Conservation (phyloP, 2,888 invertebrate species). For the Mimachlamys varia region DNA sequence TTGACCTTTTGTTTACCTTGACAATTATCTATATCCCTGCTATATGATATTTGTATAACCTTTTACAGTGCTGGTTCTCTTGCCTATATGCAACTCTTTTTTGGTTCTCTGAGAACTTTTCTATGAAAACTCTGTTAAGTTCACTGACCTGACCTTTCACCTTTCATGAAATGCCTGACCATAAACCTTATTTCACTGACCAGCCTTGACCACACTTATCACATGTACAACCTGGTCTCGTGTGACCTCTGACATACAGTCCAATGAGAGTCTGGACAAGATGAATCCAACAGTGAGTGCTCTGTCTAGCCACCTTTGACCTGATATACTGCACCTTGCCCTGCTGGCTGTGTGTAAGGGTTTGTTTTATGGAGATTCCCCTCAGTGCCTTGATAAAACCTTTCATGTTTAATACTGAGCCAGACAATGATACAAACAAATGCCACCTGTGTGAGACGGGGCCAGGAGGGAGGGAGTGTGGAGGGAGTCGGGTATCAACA, state of each 20-base stretch:
- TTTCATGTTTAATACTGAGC: background rate
- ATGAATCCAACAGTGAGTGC: background rate
- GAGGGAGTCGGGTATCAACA: background rate
- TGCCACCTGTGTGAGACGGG: background rate
- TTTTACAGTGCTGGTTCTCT: background rate
- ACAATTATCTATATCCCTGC: background rate
- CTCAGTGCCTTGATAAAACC: background rate
- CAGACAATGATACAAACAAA: constrained; percentile 28
- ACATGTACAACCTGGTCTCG: no score
- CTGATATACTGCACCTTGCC: background rate
- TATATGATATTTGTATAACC: background rate
- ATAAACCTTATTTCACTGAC: no score
- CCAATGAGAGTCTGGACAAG: background rate
- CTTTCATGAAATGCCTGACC: background rate
- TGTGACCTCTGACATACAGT: background rate
- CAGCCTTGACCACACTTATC: no score
- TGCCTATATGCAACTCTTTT: background rate
- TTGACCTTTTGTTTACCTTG: background rate
- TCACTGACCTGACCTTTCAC: background rate
- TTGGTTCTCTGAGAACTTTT: background rate
- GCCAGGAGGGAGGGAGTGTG: background rate
- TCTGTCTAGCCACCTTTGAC: background rate
- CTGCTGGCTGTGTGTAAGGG: background rate
- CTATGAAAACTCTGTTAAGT: background rate
- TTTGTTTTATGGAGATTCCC: background rate